Percentiles rank a stretch among this genome's conserved stretches.
Conservation (phyloP, 2,113 vertebrate species). For the Picathartes gymnocephalus region DNA sequence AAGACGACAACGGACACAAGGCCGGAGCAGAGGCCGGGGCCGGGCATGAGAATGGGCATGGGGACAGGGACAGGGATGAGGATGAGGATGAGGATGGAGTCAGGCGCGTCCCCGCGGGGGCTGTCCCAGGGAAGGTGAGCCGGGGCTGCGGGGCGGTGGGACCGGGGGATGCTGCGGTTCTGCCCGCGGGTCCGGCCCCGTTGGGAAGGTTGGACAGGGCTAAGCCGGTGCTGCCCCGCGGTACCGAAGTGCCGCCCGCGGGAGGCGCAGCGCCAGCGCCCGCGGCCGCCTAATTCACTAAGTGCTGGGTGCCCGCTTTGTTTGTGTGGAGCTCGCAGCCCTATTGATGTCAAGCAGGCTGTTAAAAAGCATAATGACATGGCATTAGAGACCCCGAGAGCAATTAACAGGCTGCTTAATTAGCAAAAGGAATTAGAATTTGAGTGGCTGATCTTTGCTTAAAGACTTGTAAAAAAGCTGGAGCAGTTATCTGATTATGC, state of each 20-base stretch:
- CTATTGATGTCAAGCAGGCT: constrained; percentile 82
- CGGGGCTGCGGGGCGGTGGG: not conserved
- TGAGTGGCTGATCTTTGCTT: constrained; percentile 82
- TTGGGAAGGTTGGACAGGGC: accelerated
- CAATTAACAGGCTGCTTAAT: constrained; percentile 98
- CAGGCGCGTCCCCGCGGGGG: not conserved
- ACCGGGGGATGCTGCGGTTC: not conserved
- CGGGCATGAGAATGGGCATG: accelerated
- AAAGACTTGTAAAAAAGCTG: constrained; percentile 73
- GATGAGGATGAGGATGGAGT: not conserved
- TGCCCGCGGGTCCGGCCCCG: not conserved
- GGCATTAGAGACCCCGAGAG: constrained; percentile 83
- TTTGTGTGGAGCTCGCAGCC: constrained; percentile 75
- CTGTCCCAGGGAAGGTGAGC: not conserved
- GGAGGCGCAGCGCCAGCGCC: constrained; percentile 62
- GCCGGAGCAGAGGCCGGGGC: too few species aligned
- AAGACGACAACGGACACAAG: too few species aligned
- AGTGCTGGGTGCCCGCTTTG: constrained; percentile 78
- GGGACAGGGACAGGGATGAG: not conserved
- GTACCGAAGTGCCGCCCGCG: constrained; percentile 17
- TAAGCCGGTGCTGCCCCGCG: not conserved
- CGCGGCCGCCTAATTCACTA: constrained; percentile 68
- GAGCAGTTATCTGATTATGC: constrained; percentile 81
- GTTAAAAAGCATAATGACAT: constrained; percentile 85
- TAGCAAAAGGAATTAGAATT: constrained; percentile 86